These are phyloP conservation scores for Ianthella basta DNA, from an alignment of 37 sponge, comb jelly and placozoan species.

Conservation along the genomic window DNA sequence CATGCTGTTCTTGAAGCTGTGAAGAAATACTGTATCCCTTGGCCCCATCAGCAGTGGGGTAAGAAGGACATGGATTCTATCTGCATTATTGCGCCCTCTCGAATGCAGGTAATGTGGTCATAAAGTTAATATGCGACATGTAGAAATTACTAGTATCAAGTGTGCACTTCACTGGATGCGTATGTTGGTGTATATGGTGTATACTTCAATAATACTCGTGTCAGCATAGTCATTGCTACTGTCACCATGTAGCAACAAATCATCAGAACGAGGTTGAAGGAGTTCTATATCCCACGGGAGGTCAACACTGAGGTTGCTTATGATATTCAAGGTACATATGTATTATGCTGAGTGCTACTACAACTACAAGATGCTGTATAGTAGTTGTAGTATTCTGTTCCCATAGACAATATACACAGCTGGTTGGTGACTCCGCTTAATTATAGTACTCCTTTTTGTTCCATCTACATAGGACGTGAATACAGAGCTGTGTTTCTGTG, in stretches of 20 bases:
- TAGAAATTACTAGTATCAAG: too few relatives aligned
- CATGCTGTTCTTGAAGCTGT: conserved; percentile 7
- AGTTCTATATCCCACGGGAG: background rate
- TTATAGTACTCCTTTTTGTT: too few relatives aligned
- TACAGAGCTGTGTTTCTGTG: conserved; percentile 24
- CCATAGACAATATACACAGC: too few relatives aligned
- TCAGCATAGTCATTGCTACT: too few relatives aligned
- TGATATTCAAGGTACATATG: conserved; percentile 18
- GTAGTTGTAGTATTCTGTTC: too few relatives aligned
- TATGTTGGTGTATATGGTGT: too few relatives aligned
- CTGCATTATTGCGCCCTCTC: conserved; percentile 14
- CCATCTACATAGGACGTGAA: conserved; percentile 36
- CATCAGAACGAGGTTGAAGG: background rate
- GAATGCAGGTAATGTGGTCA: background rate
- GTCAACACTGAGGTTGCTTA: background rate
- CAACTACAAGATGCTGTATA: background rate
- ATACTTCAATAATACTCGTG: too few relatives aligned
- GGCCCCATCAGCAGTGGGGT: conserved; percentile 49
- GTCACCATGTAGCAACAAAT: conserved; percentile 11
- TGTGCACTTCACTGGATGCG: too few relatives aligned
- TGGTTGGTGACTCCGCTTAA: too few relatives aligned
- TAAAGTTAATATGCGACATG: too few relatives aligned
- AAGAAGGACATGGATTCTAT: background rate
- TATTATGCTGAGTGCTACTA: background rate
- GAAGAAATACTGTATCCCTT: conserved; percentile 19